Conservation (phyloP, 1,140 invertebrate genomes). For the Conopomorpha cramerella region DNA sequence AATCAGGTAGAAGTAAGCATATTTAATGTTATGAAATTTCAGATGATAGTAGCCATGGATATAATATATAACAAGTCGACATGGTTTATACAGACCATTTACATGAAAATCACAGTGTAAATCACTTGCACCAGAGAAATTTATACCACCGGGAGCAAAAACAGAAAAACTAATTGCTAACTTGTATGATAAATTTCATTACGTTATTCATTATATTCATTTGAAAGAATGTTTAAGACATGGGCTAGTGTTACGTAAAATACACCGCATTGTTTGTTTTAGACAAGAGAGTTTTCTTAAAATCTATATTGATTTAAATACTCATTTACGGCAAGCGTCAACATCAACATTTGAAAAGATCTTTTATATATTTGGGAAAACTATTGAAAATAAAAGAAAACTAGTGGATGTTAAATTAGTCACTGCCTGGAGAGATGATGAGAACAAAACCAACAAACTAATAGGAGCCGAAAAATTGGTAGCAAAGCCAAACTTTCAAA, state of each 20-base stretch:
- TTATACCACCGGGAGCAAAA: slow-evolving; percentile 2
- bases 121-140: slow-evolving; percentile 3
- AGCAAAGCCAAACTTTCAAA: slow-evolving; percentile 9
- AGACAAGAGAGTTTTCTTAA: slow-evolving; percentile 2
- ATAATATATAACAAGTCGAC: background rate
- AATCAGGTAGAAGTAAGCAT: background rate
- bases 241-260: slow-evolving; percentile 4
- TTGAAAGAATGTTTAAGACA: slow-evolving; percentile 5
- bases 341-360: slow-evolving; percentile 3
- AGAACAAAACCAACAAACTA: slow-evolving; percentile 8
- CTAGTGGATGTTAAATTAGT: slow-evolving; percentile 17
- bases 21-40: background rate
- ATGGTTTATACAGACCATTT: background rate
- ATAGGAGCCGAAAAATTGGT: slow-evolving; percentile 12
- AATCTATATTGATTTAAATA: slow-evolving; percentile 4
- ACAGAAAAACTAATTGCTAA: slow-evolving; percentile 4
- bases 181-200: slow-evolving; percentile 6
- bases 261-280: slow-evolving; percentile 3
- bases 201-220: slow-evolving; percentile 6
- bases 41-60: background rate
- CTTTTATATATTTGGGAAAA: slow-evolving; percentile 44
- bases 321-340: slow-evolving; percentile 1
- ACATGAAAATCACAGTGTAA: background rate
- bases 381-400: slow-evolving; percentile 30
- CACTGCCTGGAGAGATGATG: slow-evolving; percentile 14